Base-by-base conservation (phyloP, 2,888 invertebrate genomes). In the Trypoxylon attenuatum region DNA sequence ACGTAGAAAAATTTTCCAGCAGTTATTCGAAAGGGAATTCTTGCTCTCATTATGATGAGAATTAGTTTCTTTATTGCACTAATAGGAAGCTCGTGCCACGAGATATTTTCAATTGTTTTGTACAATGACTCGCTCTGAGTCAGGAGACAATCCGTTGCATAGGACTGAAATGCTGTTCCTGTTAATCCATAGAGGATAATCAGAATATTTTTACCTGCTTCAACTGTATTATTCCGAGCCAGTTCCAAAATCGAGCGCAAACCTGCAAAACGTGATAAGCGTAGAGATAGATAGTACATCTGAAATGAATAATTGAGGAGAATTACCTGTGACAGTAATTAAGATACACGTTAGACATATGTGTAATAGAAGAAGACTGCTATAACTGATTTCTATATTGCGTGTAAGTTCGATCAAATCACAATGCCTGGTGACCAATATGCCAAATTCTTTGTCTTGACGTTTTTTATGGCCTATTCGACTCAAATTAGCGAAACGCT, bases 41-140 rank as follows among this genome's bases (percentile, higher is more conserved):
- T 72, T 0, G 76, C 65, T 25, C 76, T 68, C 69, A 77, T 73
- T 59, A 77, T 71, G 3, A 77, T 58, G 46, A 80, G 72, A 21
- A 70, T 60, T 5, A 81, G 50, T 50, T 77, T 67, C 29, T 69
- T 73, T 5, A 67, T 71, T 8, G 70, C 29, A 2, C 25, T 21
- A 1, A 52, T 16, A 0, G 77, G 74, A 23, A 77, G 59, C 15
- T 74, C 51, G 41, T 72, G 76, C 78, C 57, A 58, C 0, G 43
- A 10, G 18, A 33, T n/a, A 8, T 51, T 15, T 3, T 29, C 47
- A 2, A 43, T 43, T 0, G 23, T 41, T 10, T 22, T 8, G 1
- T 25, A 38, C n/a, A 54, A 3, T 5, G 73, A 69, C 19, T 76
- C 70, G 2, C 70, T 70, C 49, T 76, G 72, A 8, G 61, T 69